phyloP scores from a whole-genome alignment of 2,888 invertebrate species.

The Arctia plantaginis region DNA sequence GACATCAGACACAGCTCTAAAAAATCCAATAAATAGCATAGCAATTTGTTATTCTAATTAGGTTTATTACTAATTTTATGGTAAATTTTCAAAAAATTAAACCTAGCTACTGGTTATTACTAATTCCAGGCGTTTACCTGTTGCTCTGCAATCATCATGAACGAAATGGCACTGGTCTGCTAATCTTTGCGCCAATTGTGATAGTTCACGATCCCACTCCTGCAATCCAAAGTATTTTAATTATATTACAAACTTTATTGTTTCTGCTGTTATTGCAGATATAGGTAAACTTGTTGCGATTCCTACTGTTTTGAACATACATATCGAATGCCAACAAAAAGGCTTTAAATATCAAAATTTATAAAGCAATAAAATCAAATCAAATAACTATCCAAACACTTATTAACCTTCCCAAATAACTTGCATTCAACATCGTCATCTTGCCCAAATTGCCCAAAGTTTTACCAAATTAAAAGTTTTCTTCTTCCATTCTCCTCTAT shows the following conservation, averaged over 20 bases:
- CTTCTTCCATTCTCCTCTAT: not conserved
- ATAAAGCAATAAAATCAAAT: not conserved
- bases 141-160: conserved; percentile 80
- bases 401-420: not conserved
- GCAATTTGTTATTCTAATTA: not conserved
- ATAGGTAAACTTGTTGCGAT: not conserved
- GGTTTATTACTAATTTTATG: not conserved
- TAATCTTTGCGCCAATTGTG: conserved; percentile 72
- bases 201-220: conserved; percentile 80
- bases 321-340: not conserved
- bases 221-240: conserved; percentile 35
- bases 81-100: too few species aligned
- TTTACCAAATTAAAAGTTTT: too few species aligned
- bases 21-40: too few species aligned
- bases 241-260: not conserved
- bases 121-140: conserved; percentile 65
- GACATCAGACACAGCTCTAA: too few species aligned
- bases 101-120: too few species aligned
- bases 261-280: not conserved
- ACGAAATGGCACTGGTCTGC: conserved; percentile 79
- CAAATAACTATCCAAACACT: too few species aligned
- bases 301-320: not conserved
- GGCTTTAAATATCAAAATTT: not conserved
- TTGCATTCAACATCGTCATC: not conserved
- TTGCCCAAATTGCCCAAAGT: not conserved